Evolutionary conservation across 2,113 vertebrate genomes (phyloP).

Genomic region (Macroglossus sobrinus): DNA sequence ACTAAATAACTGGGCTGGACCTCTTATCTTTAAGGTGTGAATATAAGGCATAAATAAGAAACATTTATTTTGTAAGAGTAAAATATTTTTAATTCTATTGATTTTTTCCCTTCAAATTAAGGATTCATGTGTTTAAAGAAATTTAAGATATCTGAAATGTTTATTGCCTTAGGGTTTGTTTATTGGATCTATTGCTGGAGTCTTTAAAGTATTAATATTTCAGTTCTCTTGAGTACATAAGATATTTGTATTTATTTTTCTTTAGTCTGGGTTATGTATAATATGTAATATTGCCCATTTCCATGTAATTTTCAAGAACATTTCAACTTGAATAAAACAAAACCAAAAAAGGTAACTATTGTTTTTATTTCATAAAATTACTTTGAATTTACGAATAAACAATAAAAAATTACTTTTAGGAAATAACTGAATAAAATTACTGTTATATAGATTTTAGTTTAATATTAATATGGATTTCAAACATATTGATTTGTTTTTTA

Average conservation of each 20-base stretch:
- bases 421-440: neutral
- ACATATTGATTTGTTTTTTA: neutral
- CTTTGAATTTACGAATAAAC: neutral
- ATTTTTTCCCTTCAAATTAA: neutral
- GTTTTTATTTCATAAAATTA: neutral
- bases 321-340: neutral
- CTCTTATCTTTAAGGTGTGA: neutral
- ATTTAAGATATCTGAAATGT: neutral
- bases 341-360: neutral
- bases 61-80: neutral
- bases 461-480: neutral
- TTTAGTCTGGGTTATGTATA: slow-evolving; percentile 7
- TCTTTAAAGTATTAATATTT: slow-evolving; percentile 1
- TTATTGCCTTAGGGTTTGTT: slow-evolving; percentile 23
- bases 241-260: neutral
- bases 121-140: neutral
- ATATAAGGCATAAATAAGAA: neutral
- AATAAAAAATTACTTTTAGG: neutral
- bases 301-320: slow-evolving; percentile 1
- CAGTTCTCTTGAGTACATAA: neutral
- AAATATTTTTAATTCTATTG: neutral
- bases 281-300: neutral
- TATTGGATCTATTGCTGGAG: neutral
- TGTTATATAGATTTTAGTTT: neutral
- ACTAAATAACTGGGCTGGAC: neutral